These are phyloP conservation scores for Eurois occulta DNA, from an alignment of 2,888 invertebrate genomes.

Conservation along the genomic window DNA sequence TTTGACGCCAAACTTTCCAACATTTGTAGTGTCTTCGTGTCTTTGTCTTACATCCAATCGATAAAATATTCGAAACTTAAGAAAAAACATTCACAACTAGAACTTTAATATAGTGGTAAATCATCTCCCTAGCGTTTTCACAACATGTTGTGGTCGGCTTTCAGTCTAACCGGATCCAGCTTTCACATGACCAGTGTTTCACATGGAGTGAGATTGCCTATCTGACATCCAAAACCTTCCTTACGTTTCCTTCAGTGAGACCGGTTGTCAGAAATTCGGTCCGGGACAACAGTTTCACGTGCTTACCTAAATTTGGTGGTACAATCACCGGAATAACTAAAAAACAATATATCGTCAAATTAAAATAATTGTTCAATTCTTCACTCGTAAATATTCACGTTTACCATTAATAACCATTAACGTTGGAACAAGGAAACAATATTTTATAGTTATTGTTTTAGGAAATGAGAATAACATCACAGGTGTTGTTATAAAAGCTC, in stretches of 20 bases:
- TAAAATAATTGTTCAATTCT: constrained; percentile 47
- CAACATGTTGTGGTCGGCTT: neutral
- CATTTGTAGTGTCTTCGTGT: neutral
- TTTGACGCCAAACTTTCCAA: neutral
- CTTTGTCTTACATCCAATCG: neutral
- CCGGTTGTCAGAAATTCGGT: neutral
- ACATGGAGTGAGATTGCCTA: neutral
- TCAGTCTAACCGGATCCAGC: neutral
- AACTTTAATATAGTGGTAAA: neutral
- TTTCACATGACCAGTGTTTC: neutral
- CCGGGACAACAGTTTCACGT: too few relatives aligned
- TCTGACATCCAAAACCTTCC: neutral
- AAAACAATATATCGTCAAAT: constrained; percentile 34
- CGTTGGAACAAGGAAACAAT: constrained; percentile 34
- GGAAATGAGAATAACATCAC: constrained; percentile 26
- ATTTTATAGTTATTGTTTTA: constrained; percentile 28
- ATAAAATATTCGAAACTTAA: neutral
- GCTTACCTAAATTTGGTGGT: neutral
- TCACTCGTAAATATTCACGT: constrained; percentile 24
- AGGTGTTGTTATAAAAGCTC: constrained; percentile 19
- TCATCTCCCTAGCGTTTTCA: neutral
- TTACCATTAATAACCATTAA: constrained; percentile 6
- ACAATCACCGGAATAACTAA: constrained; percentile 12
- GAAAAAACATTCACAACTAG: neutral
- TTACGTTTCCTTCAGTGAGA: too few relatives aligned